Base-by-base conservation (phyloP, 2,888 invertebrate species). In the Macropis europaea region DNA sequence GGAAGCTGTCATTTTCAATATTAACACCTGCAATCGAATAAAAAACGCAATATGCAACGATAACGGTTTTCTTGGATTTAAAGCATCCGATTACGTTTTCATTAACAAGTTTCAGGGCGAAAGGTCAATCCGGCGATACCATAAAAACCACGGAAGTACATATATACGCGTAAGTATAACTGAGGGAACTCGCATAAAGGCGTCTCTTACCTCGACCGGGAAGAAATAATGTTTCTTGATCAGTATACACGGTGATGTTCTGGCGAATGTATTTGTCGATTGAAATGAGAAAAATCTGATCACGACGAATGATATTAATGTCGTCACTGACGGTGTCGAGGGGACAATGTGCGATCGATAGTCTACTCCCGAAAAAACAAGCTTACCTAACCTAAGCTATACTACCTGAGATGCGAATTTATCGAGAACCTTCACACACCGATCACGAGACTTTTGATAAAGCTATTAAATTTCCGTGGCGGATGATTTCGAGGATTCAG, bases 1-100 rank as follows among this genome's bases (percentile, higher is more conserved):
- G 89, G 85, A 81, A 28, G 86, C 88, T 56, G 90, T 89, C 91
- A 92, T 92, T 86, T 91, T 91, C 62, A 88, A 86, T 45, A 87
- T 81, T 71, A 92, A 76, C 82, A 81, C 88, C 92, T 92, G 83
- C 30, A 90, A 74, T 17, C 6, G 0, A n/a, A 26, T 26, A 13
- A 11, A 43, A 15, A 13, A 1, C n/a, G n/a, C n/a, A n/a, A n/a
- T n/a, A n/a, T n/a, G n/a, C n/a, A n/a, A n/a, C n/a, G n/a, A n/a
- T n/a, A n/a, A n/a, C n/a, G n/a, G n/a, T n/a, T n/a, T n/a, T n/a
- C n/a, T n/a, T n/a, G n/a, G n/a, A n/a, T n/a, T 11, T 43, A 26
- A 57, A 30, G 36, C 3, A 26, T n/a, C 3, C 13, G 24, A 19
- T 40, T 43, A 64, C 15, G 9, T 4, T 17, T 4, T n/a, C n/a